These are phyloP conservation scores for Slavum lentiscoides DNA, from an alignment of 2,888 invertebrate species.

Conservation along the genomic window DNA sequence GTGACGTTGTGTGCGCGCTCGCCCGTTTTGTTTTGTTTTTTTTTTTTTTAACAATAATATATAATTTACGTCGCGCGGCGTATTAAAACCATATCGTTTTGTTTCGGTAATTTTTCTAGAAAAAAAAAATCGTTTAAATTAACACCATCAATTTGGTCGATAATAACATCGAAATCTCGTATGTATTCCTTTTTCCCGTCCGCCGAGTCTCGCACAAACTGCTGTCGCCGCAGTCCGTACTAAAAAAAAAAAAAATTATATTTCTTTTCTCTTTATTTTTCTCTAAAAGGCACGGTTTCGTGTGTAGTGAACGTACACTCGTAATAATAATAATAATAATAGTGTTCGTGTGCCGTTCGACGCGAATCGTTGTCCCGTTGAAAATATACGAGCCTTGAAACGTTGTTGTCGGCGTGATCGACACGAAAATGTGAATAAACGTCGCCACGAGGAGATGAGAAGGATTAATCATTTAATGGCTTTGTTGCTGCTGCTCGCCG, in stretches of 20 bases:
- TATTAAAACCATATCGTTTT: neutral
- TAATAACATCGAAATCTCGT: no score
- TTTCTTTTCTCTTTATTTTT: neutral
- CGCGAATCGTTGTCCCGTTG: neutral
- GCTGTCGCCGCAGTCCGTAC: no score
- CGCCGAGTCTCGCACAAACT: no score
- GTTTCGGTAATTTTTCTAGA: neutral
- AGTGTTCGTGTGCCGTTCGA: neutral
- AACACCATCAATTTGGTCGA: no score
- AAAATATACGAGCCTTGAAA: conserved; percentile 2
- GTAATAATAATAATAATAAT: no score
- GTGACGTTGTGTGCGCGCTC: conserved; percentile 2
- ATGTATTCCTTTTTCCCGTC: no score
- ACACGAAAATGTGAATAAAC: conserved; percentile 44
- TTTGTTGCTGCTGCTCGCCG: conserved; percentile 10
- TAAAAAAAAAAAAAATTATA: no score
- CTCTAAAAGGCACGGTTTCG: neutral
- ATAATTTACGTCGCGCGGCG: neutral
- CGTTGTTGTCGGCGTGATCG: conserved; percentile 13
- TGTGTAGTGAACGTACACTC: neutral
- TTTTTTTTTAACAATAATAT: no score
- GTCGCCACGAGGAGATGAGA: conserved; percentile 16
- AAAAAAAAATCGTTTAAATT: no score
- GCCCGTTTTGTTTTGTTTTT: neutral
- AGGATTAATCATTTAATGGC: conserved; percentile 10